Evolutionary conservation across 37 sponge, comb jelly and placozoan species (phyloP).

Genomic region (Geodia barretti): DNA sequence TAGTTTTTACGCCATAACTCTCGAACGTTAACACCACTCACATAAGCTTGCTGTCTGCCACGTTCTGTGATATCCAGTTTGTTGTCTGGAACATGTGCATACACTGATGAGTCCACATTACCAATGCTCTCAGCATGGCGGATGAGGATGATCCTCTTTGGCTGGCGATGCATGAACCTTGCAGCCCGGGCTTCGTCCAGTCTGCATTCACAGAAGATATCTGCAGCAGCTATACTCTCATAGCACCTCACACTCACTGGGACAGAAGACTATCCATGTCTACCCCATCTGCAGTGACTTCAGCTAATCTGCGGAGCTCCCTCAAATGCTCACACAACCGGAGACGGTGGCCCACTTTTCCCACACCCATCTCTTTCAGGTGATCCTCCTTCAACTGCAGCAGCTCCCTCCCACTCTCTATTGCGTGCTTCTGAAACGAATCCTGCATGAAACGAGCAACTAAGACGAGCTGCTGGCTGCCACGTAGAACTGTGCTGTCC

Average conservation of each 20-base stretch:
- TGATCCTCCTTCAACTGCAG: slow-evolving; percentile 64
- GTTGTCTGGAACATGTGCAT: slow-evolving; percentile 61
- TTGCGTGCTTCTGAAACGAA: slow-evolving; percentile 33
- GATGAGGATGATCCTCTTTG: slow-evolving; percentile 75
- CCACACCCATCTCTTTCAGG: slow-evolving; percentile 76
- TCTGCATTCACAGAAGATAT: neutral
- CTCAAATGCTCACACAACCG: slow-evolving; percentile 34
- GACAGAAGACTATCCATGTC: slow-evolving; percentile 31
- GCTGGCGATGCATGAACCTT: slow-evolving; percentile 16
- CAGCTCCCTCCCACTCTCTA: slow-evolving; percentile 50
- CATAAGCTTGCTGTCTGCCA: slow-evolving; percentile 70
- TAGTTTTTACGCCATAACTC: too few relatives aligned
- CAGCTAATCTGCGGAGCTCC: slow-evolving; percentile 53
- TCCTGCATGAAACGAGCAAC: neutral
- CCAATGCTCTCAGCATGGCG: slow-evolving; percentile 76
- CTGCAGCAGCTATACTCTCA: neutral
- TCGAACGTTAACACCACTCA: too few relatives aligned
- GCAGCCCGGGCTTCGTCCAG: neutral
- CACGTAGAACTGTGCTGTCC: neutral
- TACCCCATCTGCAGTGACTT: slow-evolving; percentile 12
- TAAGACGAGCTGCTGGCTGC: too few relatives aligned
- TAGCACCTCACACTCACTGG: slow-evolving; percentile 31
- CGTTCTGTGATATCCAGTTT: slow-evolving; percentile 56
- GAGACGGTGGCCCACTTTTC: slow-evolving; percentile 62
- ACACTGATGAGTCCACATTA: slow-evolving; percentile 66